Conservation (phyloP, 1,140 invertebrate species). For the Pogonognathellus flavescens region DNA sequence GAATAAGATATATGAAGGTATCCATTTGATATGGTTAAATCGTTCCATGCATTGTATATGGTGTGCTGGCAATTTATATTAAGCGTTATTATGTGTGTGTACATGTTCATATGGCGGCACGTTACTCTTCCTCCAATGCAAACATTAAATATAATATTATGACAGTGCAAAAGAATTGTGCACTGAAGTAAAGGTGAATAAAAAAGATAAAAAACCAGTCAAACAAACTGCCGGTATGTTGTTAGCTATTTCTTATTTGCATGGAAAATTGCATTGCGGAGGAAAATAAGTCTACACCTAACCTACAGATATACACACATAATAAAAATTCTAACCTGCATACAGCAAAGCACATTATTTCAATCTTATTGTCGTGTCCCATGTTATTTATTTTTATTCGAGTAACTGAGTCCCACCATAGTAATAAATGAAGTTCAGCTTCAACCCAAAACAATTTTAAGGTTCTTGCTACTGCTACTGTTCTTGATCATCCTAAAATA, state of each 20-base stretch:
- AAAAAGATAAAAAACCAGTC: not conserved
- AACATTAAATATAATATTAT: conserved; percentile 9
- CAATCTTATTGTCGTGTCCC: too few species aligned
- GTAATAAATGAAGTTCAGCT: too few species aligned
- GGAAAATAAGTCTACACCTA: too few species aligned
- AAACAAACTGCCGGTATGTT: conserved; percentile 8
- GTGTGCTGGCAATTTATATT: not conserved
- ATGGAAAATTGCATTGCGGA: conserved; percentile 29
- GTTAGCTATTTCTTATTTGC: conserved; percentile 11
- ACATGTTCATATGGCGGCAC: conserved; percentile 15
- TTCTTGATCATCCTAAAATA: too few species aligned
- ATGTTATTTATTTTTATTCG: too few species aligned
- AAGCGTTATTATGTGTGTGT: conserved; percentile 39
- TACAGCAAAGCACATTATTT: too few species aligned
- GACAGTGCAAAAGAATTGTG: not conserved
- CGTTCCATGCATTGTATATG: not conserved
- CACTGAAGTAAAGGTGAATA: not conserved
- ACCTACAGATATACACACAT: too few species aligned
- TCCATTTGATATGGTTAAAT: not conserved
- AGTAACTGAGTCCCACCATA: too few species aligned
- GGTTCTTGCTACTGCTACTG: too few species aligned
- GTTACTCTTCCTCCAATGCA: not conserved
- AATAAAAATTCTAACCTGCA: too few species aligned
- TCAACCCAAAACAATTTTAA: too few species aligned
- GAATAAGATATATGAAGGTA: not conserved